Base-by-base conservation (phyloP, 2,113 vertebrate species). In the Paramormyrops kingsleyae region DNA sequence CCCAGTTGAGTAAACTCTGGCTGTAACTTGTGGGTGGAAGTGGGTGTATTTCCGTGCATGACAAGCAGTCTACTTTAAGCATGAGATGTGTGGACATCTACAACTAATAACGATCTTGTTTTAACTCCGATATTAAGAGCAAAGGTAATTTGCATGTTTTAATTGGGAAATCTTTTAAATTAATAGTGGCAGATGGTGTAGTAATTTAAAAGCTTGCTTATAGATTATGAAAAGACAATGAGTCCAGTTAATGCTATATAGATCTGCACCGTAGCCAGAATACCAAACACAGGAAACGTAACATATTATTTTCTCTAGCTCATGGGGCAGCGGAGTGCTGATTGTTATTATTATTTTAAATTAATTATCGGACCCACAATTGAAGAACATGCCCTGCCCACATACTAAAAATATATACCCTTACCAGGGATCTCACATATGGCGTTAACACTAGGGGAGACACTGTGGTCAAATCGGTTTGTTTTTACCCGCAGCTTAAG, bases 141-240 rank as follows among this genome's bases (percentile, higher is more conserved):
- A 80, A 80, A 80, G 31, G 17, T 80, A 39, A 80, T 80, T 80
- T 80, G 74, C 74, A 80, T 39, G 31, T 80, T 80, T 80, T 80
- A 80, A 80, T 80, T 80, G 74, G 74, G 35, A 80, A 80, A 42
- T 80, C 3, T 19, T 80, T 42, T 7, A 80, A 80, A 80, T 80
- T 80, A 80, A 42, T 42, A 80, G 74, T 42, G 74, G 74, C 74
- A 80, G 74, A 80, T 80, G 74, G 74, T 80, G 74, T 80, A 42
- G 35, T 42, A 80, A 80, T 80, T 80, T 80, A 80, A 80, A 80
- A 80, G 31, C 74, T 80, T 80, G 74, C 17, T 39, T 80, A 42
- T 80, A 35, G 74, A 42, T 80, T 42, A 80, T 80, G 35, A 19
- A 80, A 80, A 39, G 35, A 39, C 5, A 39, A 80, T 19, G 74